A percentile compares a stretch with the other conserved stretches of the same genome.
Evolutionary conservation across 2,797 vertebrate genomes (phyloP).

Genomic region (Fundulus diaphanus): DNA sequence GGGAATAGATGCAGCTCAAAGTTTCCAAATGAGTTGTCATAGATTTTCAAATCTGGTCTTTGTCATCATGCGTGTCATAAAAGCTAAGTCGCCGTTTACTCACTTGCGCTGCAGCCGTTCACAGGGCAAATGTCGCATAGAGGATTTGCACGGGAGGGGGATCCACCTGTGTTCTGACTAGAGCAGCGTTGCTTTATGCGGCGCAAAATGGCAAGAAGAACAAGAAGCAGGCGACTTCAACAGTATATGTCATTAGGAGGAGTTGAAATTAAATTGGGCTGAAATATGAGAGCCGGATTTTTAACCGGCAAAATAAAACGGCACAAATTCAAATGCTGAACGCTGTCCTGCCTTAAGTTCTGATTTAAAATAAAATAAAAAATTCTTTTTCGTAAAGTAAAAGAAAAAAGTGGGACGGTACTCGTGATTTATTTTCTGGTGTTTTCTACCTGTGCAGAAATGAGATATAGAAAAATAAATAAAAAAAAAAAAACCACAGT

Average conservation of each 20-base stretch:
- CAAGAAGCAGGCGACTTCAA: background rate
- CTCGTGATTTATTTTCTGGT: conserved; percentile 33
- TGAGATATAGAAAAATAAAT: background rate
- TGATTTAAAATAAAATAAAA: background rate
- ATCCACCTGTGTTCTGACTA: conserved; percentile 28
- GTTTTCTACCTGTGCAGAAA: conserved; percentile 12
- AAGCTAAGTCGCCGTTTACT: conserved; percentile 29
- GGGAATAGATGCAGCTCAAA: background rate
- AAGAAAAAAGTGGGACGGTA: conserved; percentile 24
- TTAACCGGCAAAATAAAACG: background rate
- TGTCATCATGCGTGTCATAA: conserved; percentile 35
- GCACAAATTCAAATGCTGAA: background rate
- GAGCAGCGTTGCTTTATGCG: background rate
- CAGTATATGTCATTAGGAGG: background rate
- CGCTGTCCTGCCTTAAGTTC: background rate
- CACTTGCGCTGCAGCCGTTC: conserved; percentile 45
- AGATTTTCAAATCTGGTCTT: conserved; percentile 10
- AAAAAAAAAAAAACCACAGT: conserved; percentile 2
- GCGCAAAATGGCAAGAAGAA: background rate
- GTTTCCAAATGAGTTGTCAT: conserved; percentile 11
- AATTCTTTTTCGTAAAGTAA: conserved; percentile 16
- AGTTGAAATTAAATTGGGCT: background rate
- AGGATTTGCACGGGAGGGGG: conserved; percentile 39
- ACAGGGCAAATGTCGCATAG: conserved; percentile 40
- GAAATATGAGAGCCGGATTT: background rate